phyloP scores from a whole-genome alignment of 2,888 invertebrate genomes.

The Lasioglossum vierecki region DNA sequence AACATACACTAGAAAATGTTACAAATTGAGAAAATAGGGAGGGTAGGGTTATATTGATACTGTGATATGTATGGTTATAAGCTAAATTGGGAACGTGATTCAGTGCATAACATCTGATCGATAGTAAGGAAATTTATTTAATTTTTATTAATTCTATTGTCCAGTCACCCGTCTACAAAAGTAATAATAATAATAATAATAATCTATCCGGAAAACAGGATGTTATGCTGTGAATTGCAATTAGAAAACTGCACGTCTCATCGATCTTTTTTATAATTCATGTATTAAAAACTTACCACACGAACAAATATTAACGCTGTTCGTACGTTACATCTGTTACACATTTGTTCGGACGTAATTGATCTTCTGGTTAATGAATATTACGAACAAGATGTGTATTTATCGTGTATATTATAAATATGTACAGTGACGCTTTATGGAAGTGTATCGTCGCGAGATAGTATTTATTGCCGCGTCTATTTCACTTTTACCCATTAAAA shows the following conservation, averaged over 20 bases:
- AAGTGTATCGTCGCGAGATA: conserved; percentile 43
- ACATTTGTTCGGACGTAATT: conserved; percentile 60
- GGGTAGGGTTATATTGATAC: conserved; percentile 79
- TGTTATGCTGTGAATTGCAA: conserved; percentile 58
- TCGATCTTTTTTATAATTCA: conserved; percentile 46
- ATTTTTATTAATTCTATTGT: conserved; percentile 21
- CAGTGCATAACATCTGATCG: conserved; percentile 57
- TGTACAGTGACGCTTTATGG: conserved; percentile 57
- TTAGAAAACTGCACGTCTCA: conserved; percentile 30
- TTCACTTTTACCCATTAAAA: conserved; percentile 32
- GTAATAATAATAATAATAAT: background rate
- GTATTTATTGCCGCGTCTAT: conserved; percentile 22
- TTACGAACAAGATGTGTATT: conserved; percentile 52
- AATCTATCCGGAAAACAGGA: background rate
- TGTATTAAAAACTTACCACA: conserved; percentile 39
- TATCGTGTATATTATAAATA: conserved; percentile 56
- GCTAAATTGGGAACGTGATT: conserved; percentile 63
- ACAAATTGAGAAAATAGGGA: conserved; percentile 43
- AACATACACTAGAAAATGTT: conserved; percentile 44
- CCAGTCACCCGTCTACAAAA: conserved; percentile 2
- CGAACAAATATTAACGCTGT: conserved; percentile 21
- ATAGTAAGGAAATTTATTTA: conserved; percentile 17
- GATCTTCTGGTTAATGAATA: conserved; percentile 66
- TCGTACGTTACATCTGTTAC: conserved; percentile 40
- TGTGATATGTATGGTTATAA: conserved; percentile 81